Conservation (phyloP, 2,888 invertebrate genomes). For the Arge pagana region DNA sequence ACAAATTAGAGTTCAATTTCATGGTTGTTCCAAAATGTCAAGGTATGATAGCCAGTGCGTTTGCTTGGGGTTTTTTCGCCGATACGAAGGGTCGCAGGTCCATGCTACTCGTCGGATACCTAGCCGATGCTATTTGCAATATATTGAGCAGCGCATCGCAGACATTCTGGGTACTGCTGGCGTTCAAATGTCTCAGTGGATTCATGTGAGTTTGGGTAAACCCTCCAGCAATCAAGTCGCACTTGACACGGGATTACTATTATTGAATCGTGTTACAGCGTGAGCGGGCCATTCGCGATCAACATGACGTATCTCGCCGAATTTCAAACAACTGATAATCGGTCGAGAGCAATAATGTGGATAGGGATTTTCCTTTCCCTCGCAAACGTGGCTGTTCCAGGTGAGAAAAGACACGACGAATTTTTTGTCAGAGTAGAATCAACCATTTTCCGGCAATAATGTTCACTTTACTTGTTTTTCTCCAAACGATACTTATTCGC, state of each 20-base stretch:
- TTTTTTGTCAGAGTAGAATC: too few relatives aligned
- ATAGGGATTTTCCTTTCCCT: slow-evolving; percentile 69
- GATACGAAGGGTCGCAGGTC: slow-evolving; percentile 74
- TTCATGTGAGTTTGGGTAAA: slow-evolving; percentile 66
- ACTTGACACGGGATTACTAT: background rate
- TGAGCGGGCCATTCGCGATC: slow-evolving; percentile 75
- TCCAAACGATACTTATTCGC: too few relatives aligned
- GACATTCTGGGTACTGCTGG: slow-evolving; percentile 67
- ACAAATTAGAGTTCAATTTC: background rate
- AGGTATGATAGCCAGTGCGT: slow-evolving; percentile 80
- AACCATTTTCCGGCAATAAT: too few relatives aligned
- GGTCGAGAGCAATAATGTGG: slow-evolving; percentile 69
- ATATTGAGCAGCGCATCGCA: slow-evolving; percentile 69
- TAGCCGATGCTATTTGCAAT: slow-evolving; percentile 68
- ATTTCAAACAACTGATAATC: slow-evolving; percentile 68
- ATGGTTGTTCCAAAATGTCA: slow-evolving; percentile 36
- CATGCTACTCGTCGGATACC: slow-evolving; percentile 70
- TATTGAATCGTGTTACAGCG: slow-evolving; percentile 61
- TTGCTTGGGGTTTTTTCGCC: slow-evolving; percentile 78
- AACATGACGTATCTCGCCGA: slow-evolving; percentile 74
- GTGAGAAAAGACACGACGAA: too few relatives aligned
- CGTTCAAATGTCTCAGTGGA: slow-evolving; percentile 72
- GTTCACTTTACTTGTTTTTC: too few relatives aligned
- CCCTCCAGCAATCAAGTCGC: too few relatives aligned
- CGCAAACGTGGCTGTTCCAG: slow-evolving; percentile 62